Conservation (phyloP, 2,113 vertebrate genomes). For the Boleophthalmus pectinirostris region DNA sequence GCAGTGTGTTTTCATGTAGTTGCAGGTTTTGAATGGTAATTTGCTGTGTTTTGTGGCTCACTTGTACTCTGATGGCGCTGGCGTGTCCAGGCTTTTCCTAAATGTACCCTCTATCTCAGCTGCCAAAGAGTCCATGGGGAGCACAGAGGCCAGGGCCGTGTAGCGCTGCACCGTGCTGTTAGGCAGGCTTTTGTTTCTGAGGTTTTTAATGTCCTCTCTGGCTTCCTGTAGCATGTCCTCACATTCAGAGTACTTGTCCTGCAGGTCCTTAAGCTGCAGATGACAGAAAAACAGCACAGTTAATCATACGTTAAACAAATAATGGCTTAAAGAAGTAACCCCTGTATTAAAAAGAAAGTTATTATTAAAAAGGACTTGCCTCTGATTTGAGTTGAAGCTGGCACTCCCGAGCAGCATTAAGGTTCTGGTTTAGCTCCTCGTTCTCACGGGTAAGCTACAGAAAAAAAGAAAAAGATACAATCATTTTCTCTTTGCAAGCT, state of each 20-base stretch:
- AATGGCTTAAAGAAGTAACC: not conserved
- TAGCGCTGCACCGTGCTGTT: constrained; percentile 84
- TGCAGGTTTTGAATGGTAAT: not conserved
- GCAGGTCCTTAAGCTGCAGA: constrained; percentile 81
- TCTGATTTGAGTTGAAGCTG: constrained; percentile 79
- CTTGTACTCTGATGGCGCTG: constrained; percentile 82
- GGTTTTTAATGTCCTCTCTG: constrained; percentile 83
- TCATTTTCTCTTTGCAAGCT: not conserved
- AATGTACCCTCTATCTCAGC: constrained; percentile 89
- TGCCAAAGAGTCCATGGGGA: constrained; percentile 87
- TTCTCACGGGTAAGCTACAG: constrained; percentile 79
- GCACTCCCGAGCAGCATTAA: constrained; percentile 74
- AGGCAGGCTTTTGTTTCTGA: constrained; percentile 80
- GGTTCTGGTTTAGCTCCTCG: constrained; percentile 85
- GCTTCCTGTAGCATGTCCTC: constrained; percentile 83
- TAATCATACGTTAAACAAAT: not conserved
- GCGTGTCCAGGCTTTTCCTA: constrained; percentile 82
- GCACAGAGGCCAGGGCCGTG: constrained; percentile 70
- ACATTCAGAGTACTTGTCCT: constrained; percentile 82
- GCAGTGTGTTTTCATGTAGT: not conserved
- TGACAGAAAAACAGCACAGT: constrained; percentile 23
- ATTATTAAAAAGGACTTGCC: constrained; percentile 57
- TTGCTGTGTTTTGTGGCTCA: constrained; percentile 42
- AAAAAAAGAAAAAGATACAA: constrained; percentile 5
- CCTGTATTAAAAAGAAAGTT: not conserved